phyloP scores from a whole-genome alignment of 2,113 vertebrate species.

The Bubalus kerabau region DNA sequence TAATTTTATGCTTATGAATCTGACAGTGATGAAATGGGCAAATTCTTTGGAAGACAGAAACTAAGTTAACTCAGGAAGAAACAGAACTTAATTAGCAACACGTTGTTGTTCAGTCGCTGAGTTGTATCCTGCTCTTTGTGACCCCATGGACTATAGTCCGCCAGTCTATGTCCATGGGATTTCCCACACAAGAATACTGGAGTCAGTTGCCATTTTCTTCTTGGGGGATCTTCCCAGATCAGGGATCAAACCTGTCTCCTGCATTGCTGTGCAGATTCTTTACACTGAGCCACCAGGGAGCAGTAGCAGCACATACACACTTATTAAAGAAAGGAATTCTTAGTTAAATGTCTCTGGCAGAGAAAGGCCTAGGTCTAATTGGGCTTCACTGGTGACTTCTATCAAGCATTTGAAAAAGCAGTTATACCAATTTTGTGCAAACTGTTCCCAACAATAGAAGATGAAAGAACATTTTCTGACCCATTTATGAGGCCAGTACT shows the following conservation, averaged over 20 bases:
- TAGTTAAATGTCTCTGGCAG: background rate
- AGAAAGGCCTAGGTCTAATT: background rate
- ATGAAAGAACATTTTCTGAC: background rate
- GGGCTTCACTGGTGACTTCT: background rate
- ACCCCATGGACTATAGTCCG: background rate
- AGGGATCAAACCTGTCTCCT: background rate
- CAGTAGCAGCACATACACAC: background rate
- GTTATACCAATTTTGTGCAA: background rate
- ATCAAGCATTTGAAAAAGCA: background rate
- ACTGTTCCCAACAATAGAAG: background rate
- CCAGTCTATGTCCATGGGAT: background rate
- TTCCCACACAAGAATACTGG: background rate
- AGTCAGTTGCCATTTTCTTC: background rate
- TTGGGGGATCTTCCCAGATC: background rate
- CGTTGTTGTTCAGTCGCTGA: background rate
- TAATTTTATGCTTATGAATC: background rate
- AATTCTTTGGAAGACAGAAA: background rate
- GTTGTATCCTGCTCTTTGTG: background rate
- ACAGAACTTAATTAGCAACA: background rate
- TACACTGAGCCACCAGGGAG: background rate
- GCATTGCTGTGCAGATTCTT: background rate
- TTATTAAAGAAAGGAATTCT: background rate
- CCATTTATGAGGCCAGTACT: background rate
- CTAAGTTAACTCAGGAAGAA: background rate
- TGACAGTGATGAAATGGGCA: background rate